Conservation (phyloP, 2,113 vertebrate genomes). For the Casuarius casuarius region DNA sequence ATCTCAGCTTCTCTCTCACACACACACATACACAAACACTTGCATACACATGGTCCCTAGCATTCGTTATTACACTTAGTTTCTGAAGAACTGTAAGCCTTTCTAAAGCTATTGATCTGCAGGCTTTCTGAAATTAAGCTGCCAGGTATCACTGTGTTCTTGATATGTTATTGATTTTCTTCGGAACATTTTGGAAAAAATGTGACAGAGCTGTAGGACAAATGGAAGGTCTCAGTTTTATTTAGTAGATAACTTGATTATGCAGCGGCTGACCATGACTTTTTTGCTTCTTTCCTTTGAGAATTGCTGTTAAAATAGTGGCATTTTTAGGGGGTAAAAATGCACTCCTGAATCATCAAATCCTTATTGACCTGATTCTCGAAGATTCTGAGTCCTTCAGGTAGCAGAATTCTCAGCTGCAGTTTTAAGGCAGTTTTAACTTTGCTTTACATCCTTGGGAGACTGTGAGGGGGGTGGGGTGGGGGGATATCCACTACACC, state of each 20-base stretch:
- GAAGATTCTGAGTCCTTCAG: neutral
- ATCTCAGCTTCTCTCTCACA: neutral
- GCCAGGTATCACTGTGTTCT: constrained; percentile 79
- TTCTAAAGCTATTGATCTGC: constrained; percentile 64
- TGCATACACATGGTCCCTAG: neutral
- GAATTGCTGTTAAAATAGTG: constrained; percentile 12
- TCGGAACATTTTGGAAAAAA: constrained; percentile 35
- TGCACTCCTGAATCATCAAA: neutral
- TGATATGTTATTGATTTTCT: constrained; percentile 87
- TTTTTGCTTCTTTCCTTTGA: constrained; percentile 17
- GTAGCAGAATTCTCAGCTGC: neutral
- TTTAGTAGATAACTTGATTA: constrained; percentile 53
- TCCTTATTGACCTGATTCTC: constrained; percentile 8
- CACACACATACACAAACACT: accelerated
- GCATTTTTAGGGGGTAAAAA: constrained; percentile 9
- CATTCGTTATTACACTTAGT: constrained; percentile 24
- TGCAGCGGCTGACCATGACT: neutral
- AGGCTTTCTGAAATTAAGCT: constrained; percentile 83
- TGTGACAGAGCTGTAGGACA: constrained; percentile 27
- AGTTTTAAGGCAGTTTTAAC: constrained; percentile 20
- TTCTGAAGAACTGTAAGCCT: constrained; percentile 40
- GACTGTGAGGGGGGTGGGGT: neutral
- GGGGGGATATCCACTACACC: neutral
- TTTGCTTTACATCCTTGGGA: constrained; percentile 25
- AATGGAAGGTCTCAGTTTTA: constrained; percentile 42